Evolutionary conservation across 2,888 invertebrate genomes (phyloP), one percentile per base, ranked within the genome.

Genomic region (Macrosiphum euphorbiae): DNA sequence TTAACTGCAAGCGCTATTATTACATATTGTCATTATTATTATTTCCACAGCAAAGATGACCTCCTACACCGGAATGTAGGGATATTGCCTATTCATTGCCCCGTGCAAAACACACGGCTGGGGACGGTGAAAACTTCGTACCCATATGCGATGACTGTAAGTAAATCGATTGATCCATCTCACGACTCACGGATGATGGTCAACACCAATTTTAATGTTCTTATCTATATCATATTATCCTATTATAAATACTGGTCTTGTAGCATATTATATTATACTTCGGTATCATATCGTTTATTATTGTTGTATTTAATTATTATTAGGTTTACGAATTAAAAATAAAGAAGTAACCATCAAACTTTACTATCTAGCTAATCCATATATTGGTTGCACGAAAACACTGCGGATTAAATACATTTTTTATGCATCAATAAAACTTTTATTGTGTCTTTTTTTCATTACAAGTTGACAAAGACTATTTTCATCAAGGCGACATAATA

Each of bases 1-100:
- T 92, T 92, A 92, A 61, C 87, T 50, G 61, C 61, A 3, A 41
- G 61, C 92, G 87, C 87, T 87, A 35, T 67, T 67, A 67, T 67
- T 50, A 88, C 52, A 20, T 52, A 90, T 90, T 78, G 50, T 20
- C 41, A 24, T 41, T 35, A 52, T 88, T 88, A 88, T 50, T 50
- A 52, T 84, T 84, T 84, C 52, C 84, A 61, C 52, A 50, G n/a
- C 26, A 28, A 20, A 55, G 7, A 47, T 47, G 55, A 52, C 47
- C 47, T 41, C 13, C 50, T 41, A 78, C 88, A 7, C 88, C 41
- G 88, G 50, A 44, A 50, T 44, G 88, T 92, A 92, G 78, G 47
- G 55, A 61, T 86, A 92, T 92, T 55, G 88, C 84, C 92, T 88
- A 88, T 78, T 35, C 55, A 44, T 0, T 5, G 26, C 78, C 13